phyloP scores from a whole-genome alignment of 2,113 vertebrate species.

The Triplophysa dalaica region DNA sequence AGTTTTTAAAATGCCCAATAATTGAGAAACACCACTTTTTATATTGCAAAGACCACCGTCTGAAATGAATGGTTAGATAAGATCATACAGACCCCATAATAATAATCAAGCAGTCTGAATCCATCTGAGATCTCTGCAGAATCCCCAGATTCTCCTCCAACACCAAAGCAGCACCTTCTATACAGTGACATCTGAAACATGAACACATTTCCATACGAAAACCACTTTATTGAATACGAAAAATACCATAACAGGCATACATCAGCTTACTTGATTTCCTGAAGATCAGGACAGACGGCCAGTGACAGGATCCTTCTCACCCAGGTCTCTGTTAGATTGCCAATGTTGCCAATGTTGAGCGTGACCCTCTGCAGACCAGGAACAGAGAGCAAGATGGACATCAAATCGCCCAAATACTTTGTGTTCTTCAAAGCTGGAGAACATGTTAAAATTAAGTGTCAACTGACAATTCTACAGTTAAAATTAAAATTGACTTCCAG shows the following conservation, averaged over 20 bases:
- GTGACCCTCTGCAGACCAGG: slow-evolving; percentile 3
- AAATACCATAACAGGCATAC: too few species aligned
- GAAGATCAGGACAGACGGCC: not conserved
- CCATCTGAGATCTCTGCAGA: slow-evolving; percentile 8
- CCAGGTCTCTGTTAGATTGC: slow-evolving; percentile 1
- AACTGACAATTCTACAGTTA: too few species aligned
- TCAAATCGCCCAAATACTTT: not conserved
- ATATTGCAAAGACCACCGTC: too few species aligned
- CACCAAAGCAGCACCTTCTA: not conserved
- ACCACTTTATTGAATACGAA: too few species aligned
- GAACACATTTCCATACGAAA: not conserved
- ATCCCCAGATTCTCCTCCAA: not conserved
- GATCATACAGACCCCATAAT: not conserved
- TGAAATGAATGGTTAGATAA: not conserved
- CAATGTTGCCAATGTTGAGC: not conserved
- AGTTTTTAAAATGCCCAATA: too few species aligned
- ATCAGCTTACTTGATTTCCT: not conserved
- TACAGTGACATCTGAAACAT: slow-evolving; percentile 15
- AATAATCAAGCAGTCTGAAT: slow-evolving; percentile 10
- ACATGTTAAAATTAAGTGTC: not conserved
- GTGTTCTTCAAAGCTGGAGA: slow-evolving; percentile 10
- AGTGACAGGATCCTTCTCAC: not conserved
- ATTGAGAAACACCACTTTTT: too few species aligned
- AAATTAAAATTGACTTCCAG: too few species aligned
- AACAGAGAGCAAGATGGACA: not conserved